Base-by-base conservation (phyloP, 2,113 vertebrate species). In the Ivindomyrus marchei region DNA sequence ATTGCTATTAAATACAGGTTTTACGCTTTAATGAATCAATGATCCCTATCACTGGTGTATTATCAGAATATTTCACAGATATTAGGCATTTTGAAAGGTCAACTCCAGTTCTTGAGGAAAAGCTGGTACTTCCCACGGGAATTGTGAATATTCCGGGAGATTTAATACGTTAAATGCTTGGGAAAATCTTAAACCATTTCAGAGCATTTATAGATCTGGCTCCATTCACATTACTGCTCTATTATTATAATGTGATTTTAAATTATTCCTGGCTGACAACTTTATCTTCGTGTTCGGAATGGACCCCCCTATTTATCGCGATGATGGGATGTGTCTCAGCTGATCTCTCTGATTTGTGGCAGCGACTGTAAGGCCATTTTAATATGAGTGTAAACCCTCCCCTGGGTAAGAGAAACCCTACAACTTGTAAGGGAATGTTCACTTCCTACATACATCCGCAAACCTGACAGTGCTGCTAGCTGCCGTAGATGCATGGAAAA, bases 201-300 rank as follows among this genome's bases (percentile, higher is more conserved):
- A 87, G 45, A 85, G n/a, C 47, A 21, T 53, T 87, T 47, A 49
- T 50, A 56, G 85, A 87, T 87, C 13, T 36, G 13, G 13, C 4
- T 47, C 50, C 47, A 21, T 52, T 52, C 21, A 56, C 50, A 53
- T 87, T 56, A 56, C 27, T 24, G 47, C 21, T 85, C 19, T 45
- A 47, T 85, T 85, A 85, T 47, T 85, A 47, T 47, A 85, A 85
- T 85, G 83, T n/a, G 24, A 85, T 85, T 85, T 85, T 85, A 85
- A 85, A 85, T 87, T 27, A 86, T n/a, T 52, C n/a, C 50, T 87
- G 85, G 4, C 50, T 87, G 49, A 53, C 49, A 87, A 87, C 27
- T 87, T 87, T 39, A 87, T 53, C n/a, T 27, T 36, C 2, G 27
- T 87, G 4, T 50, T 50, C 15, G n/a, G n/a, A 27, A 52, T 86